Conservation (phyloP, 2,888 invertebrate species). For the Folsomia manolachei region DNA sequence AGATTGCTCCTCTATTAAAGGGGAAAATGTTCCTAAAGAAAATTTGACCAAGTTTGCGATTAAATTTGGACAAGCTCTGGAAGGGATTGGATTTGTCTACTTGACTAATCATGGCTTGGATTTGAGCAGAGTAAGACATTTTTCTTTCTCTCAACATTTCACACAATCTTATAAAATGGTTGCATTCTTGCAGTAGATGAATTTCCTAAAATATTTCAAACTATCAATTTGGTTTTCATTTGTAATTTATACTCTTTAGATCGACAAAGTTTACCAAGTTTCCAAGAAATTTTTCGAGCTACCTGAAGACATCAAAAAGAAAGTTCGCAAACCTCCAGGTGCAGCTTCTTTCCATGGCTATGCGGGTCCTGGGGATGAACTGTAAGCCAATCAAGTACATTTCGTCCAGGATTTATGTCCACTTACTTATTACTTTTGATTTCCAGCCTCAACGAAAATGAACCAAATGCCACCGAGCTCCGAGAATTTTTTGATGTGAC, state of each 20-base stretch:
- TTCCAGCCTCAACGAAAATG: constrained; percentile 2
- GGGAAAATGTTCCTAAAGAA: constrained; percentile 10
- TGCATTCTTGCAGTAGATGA: too few species aligned
- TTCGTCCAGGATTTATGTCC: background rate
- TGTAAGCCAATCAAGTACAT: background rate
- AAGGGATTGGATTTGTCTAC: constrained; percentile 18
- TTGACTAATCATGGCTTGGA: constrained; percentile 22
- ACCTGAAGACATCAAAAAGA: constrained; percentile 10
- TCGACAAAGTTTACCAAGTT: constrained; percentile 16
- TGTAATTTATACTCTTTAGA: background rate
- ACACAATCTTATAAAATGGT: background rate
- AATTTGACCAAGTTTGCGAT: constrained; percentile 11
- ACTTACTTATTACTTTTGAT: background rate
- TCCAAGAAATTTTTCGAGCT: constrained; percentile 20
- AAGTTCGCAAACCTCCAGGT: constrained; percentile 6
- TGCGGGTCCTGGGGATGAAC: constrained; percentile 3
- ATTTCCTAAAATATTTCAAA: too few species aligned
- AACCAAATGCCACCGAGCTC: constrained; percentile 11
- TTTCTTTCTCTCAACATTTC: background rate
- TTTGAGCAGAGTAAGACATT: constrained; percentile 3
- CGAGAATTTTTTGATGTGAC: constrained; percentile 20
- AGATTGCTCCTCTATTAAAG: constrained; percentile 14
- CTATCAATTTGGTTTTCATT: too few species aligned
- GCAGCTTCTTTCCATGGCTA: constrained; percentile 21
- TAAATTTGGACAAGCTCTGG: constrained; percentile 14